phyloP scores from a whole-genome alignment of 2,113 vertebrate genomes.

The Isurus oxyrinchus region DNA sequence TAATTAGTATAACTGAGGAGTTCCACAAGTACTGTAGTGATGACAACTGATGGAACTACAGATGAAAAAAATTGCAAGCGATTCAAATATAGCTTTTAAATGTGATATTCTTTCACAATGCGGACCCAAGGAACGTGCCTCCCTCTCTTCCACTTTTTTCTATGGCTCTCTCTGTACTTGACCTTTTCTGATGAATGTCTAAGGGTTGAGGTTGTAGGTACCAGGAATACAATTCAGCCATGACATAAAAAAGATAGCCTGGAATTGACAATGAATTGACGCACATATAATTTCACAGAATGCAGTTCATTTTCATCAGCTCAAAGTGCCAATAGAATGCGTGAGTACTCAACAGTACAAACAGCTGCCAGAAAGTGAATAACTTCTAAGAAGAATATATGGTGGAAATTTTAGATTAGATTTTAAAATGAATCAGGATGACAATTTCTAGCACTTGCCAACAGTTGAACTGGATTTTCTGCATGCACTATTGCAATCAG shows the following conservation, averaged over 20 bases:
- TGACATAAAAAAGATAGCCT: not conserved
- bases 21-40: slow-evolving; percentile 5
- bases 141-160: not conserved
- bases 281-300: not conserved
- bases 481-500: not conserved
- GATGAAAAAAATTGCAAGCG: slow-evolving; percentile 1
- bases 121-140: not conserved
- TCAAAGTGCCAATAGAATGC: not conserved
- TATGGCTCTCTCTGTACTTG: not conserved
- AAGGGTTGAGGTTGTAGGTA: not conserved
- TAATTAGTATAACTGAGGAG: not conserved
- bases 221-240: not conserved
- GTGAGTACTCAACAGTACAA: not conserved
- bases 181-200: not conserved
- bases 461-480: not conserved
- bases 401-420: not conserved
- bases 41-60: not conserved
- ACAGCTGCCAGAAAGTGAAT: not conserved
- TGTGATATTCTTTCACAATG: not conserved
- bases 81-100: not conserved
- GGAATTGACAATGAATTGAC: not conserved
- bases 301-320: not conserved
- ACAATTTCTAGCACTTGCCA: not conserved
- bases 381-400: not conserved
- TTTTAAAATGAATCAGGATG: not conserved